A percentile compares a stretch with the other conserved stretches of the same genome.
Evolutionary conservation across 2,797 vertebrate species (phyloP).

Genomic region (Lithobates sylvaticus): DNA sequence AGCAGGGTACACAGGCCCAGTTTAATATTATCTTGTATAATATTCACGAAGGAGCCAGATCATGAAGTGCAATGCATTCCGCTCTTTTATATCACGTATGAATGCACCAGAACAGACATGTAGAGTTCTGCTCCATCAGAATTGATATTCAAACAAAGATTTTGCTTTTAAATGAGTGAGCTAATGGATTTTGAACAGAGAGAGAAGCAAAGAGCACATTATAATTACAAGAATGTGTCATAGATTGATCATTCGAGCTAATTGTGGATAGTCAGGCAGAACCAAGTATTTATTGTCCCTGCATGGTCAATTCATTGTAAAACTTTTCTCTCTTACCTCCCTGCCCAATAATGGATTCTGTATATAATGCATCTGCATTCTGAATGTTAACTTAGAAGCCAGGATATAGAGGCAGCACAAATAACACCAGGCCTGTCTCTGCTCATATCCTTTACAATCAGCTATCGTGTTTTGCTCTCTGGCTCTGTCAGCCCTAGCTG

Average conservation of each 20-base stretch:
- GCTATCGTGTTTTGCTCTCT: constrained; percentile 45
- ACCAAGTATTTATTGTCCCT: constrained; percentile 58
- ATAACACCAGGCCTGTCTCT: constrained; percentile 32
- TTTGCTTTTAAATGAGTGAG: constrained; percentile 58
- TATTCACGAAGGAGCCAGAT: constrained; percentile 46
- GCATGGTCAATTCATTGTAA: constrained; percentile 49
- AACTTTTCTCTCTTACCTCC: constrained; percentile 8
- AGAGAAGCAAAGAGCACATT: constrained; percentile 51
- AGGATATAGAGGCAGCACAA: constrained; percentile 30
- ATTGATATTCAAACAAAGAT: constrained; percentile 62
- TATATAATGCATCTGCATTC: constrained; percentile 41
- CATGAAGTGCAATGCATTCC: constrained; percentile 39
- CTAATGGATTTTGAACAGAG: constrained; percentile 60
- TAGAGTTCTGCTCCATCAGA: constrained; percentile 60
- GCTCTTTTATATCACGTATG: constrained; percentile 51
- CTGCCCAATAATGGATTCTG: constrained; percentile 20
- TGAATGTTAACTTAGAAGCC: constrained; percentile 34
- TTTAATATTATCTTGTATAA: constrained; percentile 24
- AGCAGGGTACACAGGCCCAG: constrained; percentile 13
- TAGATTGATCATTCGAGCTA: constrained; percentile 55
- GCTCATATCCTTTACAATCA: constrained; percentile 51
- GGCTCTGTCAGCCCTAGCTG: constrained; percentile 43
- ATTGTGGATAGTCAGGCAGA: constrained; percentile 58
- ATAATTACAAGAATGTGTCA: constrained; percentile 61
- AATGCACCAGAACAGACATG: constrained; percentile 57